Conservation (phyloP, 2,888 invertebrate genomes). For the Hyposoter dolosus region DNA sequence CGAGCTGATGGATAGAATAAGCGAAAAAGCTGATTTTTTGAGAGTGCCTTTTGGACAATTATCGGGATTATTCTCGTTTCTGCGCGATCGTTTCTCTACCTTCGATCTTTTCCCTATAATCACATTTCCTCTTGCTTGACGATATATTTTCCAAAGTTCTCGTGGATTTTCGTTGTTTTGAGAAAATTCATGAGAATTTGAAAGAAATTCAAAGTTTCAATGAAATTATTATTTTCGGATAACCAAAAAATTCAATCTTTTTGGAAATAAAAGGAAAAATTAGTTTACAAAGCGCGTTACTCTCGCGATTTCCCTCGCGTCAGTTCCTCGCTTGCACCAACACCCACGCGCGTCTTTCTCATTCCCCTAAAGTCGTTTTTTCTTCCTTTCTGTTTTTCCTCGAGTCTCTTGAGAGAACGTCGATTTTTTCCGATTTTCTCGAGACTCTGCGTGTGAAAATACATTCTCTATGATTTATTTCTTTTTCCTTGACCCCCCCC, state of each 20-base stretch:
- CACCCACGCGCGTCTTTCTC: constrained; percentile 77
- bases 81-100: background rate
- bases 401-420: background rate
- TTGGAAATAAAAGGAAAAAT: background rate
- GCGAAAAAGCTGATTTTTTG: background rate
- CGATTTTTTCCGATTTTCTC: background rate
- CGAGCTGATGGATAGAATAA: constrained; percentile 49
- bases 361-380: constrained; percentile 25
- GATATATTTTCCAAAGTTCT: background rate
- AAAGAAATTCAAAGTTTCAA: background rate
- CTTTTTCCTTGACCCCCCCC: background rate
- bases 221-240: background rate
- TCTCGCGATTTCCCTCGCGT: constrained; percentile 45
- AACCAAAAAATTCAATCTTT: background rate
- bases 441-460: background rate
- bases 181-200: background rate
- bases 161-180: background rate
- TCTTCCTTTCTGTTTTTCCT: constrained; percentile 1
- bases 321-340: constrained; percentile 52
- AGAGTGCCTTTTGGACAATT: constrained; percentile 2
- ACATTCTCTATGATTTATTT: constrained; percentile 20
- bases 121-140: background rate
- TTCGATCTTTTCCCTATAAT: constrained; percentile 16
- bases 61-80: constrained; percentile 3
- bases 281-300: constrained; percentile 33